Evolutionary conservation across 1,140 invertebrate genomes (phyloP), one percentile per base, ranked within the genome.

Genomic region (Zaprionus kolodkinae): DNA sequence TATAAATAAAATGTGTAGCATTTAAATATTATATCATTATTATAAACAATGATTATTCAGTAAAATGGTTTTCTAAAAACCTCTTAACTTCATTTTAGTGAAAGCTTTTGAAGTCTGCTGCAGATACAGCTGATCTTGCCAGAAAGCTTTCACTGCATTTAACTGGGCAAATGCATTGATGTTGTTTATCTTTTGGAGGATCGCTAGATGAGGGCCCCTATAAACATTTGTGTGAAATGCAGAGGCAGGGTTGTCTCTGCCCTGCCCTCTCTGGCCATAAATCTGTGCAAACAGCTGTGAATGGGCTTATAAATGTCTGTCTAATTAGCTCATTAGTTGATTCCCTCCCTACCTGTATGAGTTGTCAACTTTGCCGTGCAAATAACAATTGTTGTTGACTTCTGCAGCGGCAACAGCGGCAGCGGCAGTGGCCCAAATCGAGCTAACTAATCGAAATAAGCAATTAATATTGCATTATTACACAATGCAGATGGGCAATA

Each of bases 401-500:
- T 35, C 50, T 13, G 45, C 57, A 55, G 50, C 50, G 15, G 33
- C 15, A 2, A 11, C 17, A 52, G 36, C 48, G n/a, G 43, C 33
- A 40, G 11, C 27, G 12, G 21, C 35, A 62, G 48, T 25, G 48
- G 25, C 45, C 35, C 27, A 21, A 60, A 33, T 65, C 21, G 36
- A 63, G 62, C 57, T 66, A 81, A 74, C 56, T 35, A 63, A 62
- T 68, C 66, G 15, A 55, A 83, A 71, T 59, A 68, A 33, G 52
- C 82, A 86, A 81, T 79, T 86, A 76, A 81, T 81, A 79, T 76
- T 79, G 62, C 72, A 81, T 64, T 72, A 76, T 85, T 85, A 71
- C 71, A 35, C 54, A 75, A 85, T 27, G 27, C 54, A 65, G 27
- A 65, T 17, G 33, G 45, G 61, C 76, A 83, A 69, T 48, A 68